phyloP scores from a whole-genome alignment of 2,113 vertebrate genomes.

The Scophthalmus maximus region DNA sequence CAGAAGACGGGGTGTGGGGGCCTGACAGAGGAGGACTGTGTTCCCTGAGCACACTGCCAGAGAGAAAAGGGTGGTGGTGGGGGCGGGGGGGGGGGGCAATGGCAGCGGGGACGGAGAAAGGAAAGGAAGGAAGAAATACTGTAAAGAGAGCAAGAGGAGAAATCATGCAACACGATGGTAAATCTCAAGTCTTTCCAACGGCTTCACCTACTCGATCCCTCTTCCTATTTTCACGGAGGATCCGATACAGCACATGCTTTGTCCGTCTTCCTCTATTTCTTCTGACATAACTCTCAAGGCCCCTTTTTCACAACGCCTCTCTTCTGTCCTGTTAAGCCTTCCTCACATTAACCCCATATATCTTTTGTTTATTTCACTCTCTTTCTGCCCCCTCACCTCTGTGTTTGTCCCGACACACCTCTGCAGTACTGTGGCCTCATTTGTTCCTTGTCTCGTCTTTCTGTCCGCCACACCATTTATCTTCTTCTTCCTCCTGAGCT shows the following conservation, averaged over 20 bases:
- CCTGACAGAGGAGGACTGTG: slow-evolving; percentile 93
- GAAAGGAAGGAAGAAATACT: slow-evolving; percentile 34
- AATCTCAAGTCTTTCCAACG: slow-evolving; percentile 34
- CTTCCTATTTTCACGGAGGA: not conserved
- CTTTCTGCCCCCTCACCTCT: slow-evolving; percentile 20
- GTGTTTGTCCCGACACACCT: slow-evolving; percentile 15
- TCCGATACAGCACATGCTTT: slow-evolving; percentile 7
- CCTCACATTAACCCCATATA: slow-evolving; percentile 10
- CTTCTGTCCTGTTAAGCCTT: slow-evolving; percentile 11
- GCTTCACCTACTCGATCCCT: slow-evolving; percentile 44
- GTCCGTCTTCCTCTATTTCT: slow-evolving; percentile 15
- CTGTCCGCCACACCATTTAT: slow-evolving; percentile 17
- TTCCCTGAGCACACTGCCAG: slow-evolving; percentile 89
- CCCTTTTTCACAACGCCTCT: slow-evolving; percentile 27
- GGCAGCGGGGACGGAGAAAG: slow-evolving; percentile 40
- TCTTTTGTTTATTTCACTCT: slow-evolving; percentile 7
- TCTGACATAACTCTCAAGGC: slow-evolving; percentile 10
- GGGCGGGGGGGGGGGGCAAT: slow-evolving; percentile 3
- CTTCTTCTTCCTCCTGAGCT: slow-evolving; percentile 11
- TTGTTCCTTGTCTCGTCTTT: slow-evolving; percentile 22
- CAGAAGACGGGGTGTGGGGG: slow-evolving; percentile 91
- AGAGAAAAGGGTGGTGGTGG: slow-evolving; percentile 40
- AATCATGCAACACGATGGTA: slow-evolving; percentile 15
- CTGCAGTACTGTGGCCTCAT: slow-evolving; percentile 13
- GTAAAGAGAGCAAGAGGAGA: slow-evolving; percentile 33